Conservation (phyloP, 2,888 invertebrate genomes). For the Troglohyphantes excavatus region DNA sequence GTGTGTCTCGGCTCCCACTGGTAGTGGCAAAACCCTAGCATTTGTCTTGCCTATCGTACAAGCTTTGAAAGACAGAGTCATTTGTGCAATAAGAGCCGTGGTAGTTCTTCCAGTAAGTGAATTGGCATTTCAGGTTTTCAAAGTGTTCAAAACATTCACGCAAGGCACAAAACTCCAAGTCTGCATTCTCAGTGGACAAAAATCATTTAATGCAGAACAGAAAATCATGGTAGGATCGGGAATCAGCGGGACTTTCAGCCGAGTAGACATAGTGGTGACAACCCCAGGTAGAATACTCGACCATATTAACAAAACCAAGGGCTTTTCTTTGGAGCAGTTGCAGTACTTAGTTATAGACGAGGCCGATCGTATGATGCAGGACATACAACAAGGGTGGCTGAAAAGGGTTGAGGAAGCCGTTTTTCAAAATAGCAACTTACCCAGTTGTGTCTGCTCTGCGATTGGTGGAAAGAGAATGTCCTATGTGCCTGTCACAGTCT, state of each 20-base stretch:
- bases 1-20: conserved; percentile 98
- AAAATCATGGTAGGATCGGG: conserved; percentile 83
- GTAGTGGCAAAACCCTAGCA: conserved; percentile 97
- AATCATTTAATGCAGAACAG: conserved; percentile 84
- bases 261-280: conserved; percentile 84
- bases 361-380: conserved; percentile 96
- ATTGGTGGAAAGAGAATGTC: conserved; percentile 18
- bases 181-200: conserved; percentile 87
- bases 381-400: conserved; percentile 94
- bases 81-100: conserved; percentile 89
- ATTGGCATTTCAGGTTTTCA: conserved; percentile 93
- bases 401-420: conserved; percentile 79
- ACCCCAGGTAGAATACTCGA: conserved; percentile 85
- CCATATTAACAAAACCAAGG: conserved; percentile 83
- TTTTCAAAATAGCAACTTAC: conserved; percentile 47
- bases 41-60: conserved; percentile 96
- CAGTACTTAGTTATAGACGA: conserved; percentile 96
- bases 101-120: conserved; percentile 97
- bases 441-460: conserved; percentile 60
- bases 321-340: conserved; percentile 80
- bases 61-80: conserved; percentile 86
- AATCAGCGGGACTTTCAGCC: conserved; percentile 84
- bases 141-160: conserved; percentile 87
- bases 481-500: conserved; percentile 41
- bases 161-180: conserved; percentile 86